Percentiles rank a stretch among this genome's conserved stretches.
phyloP scores from a whole-genome alignment of 2,797 vertebrate genomes.

The Eulemur rubriventer region DNA sequence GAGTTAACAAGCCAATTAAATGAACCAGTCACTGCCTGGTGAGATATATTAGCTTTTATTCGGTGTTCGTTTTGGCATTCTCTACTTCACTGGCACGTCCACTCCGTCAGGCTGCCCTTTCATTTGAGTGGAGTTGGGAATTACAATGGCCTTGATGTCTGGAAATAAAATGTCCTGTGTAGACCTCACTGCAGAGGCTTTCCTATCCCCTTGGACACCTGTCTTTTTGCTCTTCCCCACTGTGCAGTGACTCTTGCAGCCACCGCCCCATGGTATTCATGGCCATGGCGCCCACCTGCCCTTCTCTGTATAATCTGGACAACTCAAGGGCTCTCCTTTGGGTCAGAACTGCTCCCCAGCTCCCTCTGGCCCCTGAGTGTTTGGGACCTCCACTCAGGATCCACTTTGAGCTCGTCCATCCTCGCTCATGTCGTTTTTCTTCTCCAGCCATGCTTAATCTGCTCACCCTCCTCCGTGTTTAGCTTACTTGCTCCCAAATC shows the following conservation, averaged over 20 bases:
- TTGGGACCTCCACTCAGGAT: background rate
- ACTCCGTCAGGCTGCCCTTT: background rate
- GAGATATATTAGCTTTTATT: background rate
- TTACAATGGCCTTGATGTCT: background rate
- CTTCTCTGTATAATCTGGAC: background rate
- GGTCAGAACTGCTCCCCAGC: background rate
- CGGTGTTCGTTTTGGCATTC: background rate
- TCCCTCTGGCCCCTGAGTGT: background rate
- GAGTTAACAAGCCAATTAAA: constrained; percentile 35
- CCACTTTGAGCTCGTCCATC: background rate
- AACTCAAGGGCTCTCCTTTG: background rate
- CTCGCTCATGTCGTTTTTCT: background rate
- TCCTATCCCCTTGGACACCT: background rate
- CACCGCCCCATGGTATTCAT: too few relatives aligned
- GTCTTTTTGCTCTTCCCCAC: background rate
- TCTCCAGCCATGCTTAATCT: background rate
- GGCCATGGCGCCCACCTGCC: background rate
- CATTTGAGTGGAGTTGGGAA: background rate
- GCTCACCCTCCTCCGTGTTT: background rate
- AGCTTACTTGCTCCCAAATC: background rate
- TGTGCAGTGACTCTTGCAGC: background rate
- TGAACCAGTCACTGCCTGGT: background rate
- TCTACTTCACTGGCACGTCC: background rate
- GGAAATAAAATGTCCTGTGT: background rate
- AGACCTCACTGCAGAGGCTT: background rate